These are phyloP conservation scores for Callorhinus ursinus DNA, from an alignment of 2,113 vertebrate species.

Conservation along the genomic window DNA sequence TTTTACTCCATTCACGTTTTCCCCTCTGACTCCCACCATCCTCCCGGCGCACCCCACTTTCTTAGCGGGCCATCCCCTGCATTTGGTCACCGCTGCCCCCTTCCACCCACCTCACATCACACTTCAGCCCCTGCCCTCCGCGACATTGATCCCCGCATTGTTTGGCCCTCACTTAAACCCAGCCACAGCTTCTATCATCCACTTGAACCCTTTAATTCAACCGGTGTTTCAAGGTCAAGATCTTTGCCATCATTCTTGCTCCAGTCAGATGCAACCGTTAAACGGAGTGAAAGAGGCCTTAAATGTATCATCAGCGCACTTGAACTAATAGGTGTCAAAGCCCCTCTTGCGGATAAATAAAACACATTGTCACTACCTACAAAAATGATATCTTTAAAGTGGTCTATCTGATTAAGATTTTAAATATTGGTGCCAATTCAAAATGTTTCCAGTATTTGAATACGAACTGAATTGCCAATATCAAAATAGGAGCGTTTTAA, in stretches of 20 bases:
- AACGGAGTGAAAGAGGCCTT: conserved; percentile 82
- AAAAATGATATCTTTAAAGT: neutral
- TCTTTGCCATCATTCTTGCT: conserved; percentile 84
- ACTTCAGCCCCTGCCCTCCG: conserved; percentile 85
- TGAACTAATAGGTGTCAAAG: conserved; percentile 68
- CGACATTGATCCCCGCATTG: conserved; percentile 87
- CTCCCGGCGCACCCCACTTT: conserved; percentile 86
- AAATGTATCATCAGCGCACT: conserved; percentile 80
- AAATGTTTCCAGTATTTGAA: neutral
- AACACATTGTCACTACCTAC: conserved; percentile 48
- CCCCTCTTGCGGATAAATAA: conserved; percentile 39
- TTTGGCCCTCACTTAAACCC: conserved; percentile 86
- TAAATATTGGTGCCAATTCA: conserved; percentile 22
- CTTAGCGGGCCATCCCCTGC: conserved; percentile 84
- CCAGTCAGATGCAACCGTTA: conserved; percentile 79
- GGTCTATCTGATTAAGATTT: conserved; percentile 47
- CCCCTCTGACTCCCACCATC: conserved; percentile 83
- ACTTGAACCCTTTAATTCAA: conserved; percentile 87
- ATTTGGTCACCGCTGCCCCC: conserved; percentile 83
- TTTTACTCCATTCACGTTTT: conserved; percentile 87
- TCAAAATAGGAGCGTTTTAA: neutral
- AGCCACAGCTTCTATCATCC: conserved; percentile 83
- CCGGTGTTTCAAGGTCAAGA: conserved; percentile 89
- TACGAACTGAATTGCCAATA: conserved; percentile 6
- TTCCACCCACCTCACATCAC: conserved; percentile 87